Percentiles rank a stretch among this genome's conserved stretches.
Conservation (phyloP, 2,888 invertebrate genomes). For the Rhodophaea formosa region DNA sequence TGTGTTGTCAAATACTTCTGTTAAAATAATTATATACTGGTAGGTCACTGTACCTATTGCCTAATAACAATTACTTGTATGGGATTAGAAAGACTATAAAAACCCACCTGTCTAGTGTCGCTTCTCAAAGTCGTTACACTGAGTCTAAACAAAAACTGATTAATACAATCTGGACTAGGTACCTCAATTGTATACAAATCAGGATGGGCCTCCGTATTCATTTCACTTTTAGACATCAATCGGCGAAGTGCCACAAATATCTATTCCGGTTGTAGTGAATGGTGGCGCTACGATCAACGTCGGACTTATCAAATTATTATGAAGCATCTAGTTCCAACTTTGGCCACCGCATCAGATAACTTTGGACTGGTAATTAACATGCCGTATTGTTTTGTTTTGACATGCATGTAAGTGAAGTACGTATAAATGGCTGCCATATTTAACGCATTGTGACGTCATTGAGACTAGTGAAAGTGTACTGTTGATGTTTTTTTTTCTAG, state of each 20-base stretch:
- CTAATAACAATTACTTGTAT: too few relatives aligned
- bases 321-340: neutral
- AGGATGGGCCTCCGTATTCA: neutral
- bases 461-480: neutral
- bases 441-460: constrained; percentile 4
- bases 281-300: neutral
- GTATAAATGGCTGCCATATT: neutral
- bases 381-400: neutral
- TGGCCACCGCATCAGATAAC: neutral
- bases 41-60: too few relatives aligned
- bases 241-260: neutral
- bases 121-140: neutral
- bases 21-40: too few relatives aligned
- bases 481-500: neutral
- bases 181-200: constrained; percentile 8
- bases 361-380: neutral
- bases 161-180: constrained; percentile 4
- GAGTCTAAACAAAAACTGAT: constrained; percentile 2
- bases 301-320: neutral
- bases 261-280: neutral
- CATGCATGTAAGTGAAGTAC: constrained; percentile 1
- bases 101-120: constrained; percentile 3
- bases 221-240: constrained; percentile 5
- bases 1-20: too few relatives aligned
- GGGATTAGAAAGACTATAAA: too few relatives aligned